Conservation (phyloP, 2,797 vertebrate genomes). For the Neopelma chrysocephalum region DNA sequence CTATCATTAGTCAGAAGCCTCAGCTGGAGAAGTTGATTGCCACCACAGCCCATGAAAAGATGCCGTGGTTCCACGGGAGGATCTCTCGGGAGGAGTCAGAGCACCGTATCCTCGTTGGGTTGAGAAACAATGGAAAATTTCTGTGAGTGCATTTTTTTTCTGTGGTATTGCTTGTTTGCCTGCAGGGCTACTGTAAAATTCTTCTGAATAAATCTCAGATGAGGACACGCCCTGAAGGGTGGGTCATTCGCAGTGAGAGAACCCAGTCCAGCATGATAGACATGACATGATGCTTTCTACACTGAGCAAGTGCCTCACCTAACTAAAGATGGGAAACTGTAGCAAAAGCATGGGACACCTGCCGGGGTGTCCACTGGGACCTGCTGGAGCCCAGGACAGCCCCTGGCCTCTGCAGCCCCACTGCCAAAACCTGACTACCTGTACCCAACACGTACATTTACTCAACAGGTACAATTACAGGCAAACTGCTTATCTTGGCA, state of each 20-base stretch:
- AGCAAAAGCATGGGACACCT: not conserved
- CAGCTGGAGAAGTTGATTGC: constrained; percentile 94
- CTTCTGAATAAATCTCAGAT: not conserved
- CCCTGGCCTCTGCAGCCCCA: accelerated
- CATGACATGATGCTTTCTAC: not conserved
- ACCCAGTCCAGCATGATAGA: not conserved
- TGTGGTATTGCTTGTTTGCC: not conserved
- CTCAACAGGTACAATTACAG: not conserved
- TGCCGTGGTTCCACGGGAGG: constrained; percentile 95
- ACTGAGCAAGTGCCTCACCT: not conserved
- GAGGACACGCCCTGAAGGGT: not conserved
- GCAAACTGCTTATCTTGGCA: not conserved
- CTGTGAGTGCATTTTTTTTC: constrained; percentile 81
- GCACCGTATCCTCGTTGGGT: constrained; percentile 79
- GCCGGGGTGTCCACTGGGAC: not conserved
- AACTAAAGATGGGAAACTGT: not conserved
- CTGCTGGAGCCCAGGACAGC: not conserved
- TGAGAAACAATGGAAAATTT: constrained; percentile 88
- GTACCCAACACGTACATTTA: accelerated
- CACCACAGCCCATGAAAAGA: constrained; percentile 92
- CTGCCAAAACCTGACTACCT: not conserved
- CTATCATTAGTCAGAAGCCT: constrained; percentile 96
- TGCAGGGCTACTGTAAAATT: not conserved
- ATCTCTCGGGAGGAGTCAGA: constrained; percentile 89
- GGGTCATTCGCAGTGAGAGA: not conserved